Evolutionary conservation across 2,888 invertebrate species (phyloP), one percentile per base, ranked within the genome.

Genomic region (Thelaira solivaga): DNA sequence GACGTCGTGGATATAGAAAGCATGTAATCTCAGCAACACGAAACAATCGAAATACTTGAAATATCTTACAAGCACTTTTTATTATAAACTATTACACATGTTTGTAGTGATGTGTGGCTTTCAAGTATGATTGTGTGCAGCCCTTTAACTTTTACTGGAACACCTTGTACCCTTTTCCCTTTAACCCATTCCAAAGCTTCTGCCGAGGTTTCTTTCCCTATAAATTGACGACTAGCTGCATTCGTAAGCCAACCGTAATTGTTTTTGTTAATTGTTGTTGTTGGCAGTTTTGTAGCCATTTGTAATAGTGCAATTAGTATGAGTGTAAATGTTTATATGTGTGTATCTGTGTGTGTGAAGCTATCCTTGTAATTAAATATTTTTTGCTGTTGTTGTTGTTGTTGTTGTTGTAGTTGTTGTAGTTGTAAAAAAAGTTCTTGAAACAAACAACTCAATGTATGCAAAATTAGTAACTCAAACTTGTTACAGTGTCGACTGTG

Each of bases 341-440:
- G 11, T n/a, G 4, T 29, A 20, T n/a, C n/a, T n/a, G n/a, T n/a
- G 64, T 39, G 36, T 57, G 57, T 62, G 34, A 34, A 55, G 69
- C 65, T 71, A 71, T 76, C 57, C 76, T 59, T 64, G 76, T 76
- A 76, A 71, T 71, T 76, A 76, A 69, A 74, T 67, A 39, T 39
- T 74, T 67, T 74, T 39, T 43, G 43, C 4, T 45, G 36, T 43
- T 51, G 51, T 43, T 8, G 36, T 49, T 49, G 53, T 18, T 31
- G n/a, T n/a, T n/a, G n/a, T n/a, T n/a, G n/a, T n/a, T n/a, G n/a
- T n/a, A n/a, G n/a, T n/a, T n/a, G n/a, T 53, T 59, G 47, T 41
- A 49, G 57, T 39, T 69, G 47, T 69, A 43, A 29, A 67, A 73
- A 74, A 74, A 74, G 51, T 67, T 74, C 16, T 61, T 45, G 67